Percentiles rank a stretch among this genome's conserved stretches.
Evolutionary conservation across 2,113 vertebrate genomes (phyloP).

Genomic region (Microtus ochrogaster): DNA sequence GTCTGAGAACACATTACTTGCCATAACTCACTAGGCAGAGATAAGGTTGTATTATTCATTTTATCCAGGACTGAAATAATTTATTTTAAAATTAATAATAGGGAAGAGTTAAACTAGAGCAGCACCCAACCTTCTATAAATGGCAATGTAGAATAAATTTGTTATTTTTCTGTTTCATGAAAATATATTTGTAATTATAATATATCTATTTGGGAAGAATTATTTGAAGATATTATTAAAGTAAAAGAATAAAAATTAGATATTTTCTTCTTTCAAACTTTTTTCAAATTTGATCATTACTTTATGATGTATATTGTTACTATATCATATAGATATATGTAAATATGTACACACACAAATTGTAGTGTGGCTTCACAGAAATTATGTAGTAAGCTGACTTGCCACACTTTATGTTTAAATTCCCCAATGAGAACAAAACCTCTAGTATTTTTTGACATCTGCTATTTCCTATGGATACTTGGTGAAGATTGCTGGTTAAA

Average conservation of each 20-base stretch:
- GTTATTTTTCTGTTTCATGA: neutral
- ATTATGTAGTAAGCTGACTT: neutral
- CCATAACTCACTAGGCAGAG: neutral
- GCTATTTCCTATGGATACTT: neutral
- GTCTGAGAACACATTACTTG: slow-evolving; percentile 13
- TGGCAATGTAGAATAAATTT: neutral
- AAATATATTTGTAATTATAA: neutral
- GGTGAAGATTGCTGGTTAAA: neutral
- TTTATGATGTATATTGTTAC: neutral
- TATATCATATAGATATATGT: neutral
- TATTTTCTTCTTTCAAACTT: neutral
- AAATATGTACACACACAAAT: neutral
- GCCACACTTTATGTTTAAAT: neutral
- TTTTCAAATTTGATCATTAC: neutral
- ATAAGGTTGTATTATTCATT: neutral
- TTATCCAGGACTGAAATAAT: neutral
- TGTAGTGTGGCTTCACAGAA: neutral
- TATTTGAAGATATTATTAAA: slow-evolving; percentile 6
- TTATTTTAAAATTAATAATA: slow-evolving; percentile 53
- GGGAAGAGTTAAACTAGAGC: neutral
- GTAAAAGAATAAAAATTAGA: neutral
- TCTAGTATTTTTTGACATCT: neutral
- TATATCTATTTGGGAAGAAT: neutral
- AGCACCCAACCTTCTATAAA: neutral
- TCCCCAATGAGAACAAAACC: neutral